Conservation (phyloP, 2,888 invertebrate species). For the Cephus runcator region DNA sequence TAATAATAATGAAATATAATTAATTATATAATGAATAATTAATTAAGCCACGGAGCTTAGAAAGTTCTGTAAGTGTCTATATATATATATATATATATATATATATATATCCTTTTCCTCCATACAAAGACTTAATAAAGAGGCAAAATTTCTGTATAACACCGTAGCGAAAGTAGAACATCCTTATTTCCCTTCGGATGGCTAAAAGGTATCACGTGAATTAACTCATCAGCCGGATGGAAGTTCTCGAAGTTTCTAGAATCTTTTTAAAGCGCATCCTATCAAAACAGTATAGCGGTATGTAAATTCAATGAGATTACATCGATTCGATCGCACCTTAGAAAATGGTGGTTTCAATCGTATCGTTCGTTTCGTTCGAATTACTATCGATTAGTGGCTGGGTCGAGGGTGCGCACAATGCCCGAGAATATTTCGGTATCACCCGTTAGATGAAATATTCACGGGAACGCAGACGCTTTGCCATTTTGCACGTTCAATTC, state of each 20-base stretch:
- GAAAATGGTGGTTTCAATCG: background rate
- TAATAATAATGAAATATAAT: background rate
- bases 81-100: no score
- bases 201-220: background rate
- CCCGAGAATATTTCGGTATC: background rate
- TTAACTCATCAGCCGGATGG: background rate
- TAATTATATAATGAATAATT: background rate
- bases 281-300: background rate
- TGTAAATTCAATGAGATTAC: background rate
- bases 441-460: background rate
- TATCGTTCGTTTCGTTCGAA: background rate
- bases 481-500: background rate
- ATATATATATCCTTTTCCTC: background rate
- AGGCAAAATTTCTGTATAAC: background rate
- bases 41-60: no score
- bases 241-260: background rate
- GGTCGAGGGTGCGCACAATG: background rate
- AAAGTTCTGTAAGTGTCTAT: no score
- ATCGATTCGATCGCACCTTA: background rate
- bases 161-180: background rate
- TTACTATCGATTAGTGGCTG: background rate
- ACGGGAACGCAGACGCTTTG: background rate
- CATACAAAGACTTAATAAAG: background rate
- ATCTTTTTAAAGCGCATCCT: background rate
- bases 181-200: background rate